A percentile compares a stretch with the other conserved stretches of the same genome.
phyloP scores from a whole-genome alignment of 2,113 vertebrate species.

The Eretmochelys imbricata region DNA sequence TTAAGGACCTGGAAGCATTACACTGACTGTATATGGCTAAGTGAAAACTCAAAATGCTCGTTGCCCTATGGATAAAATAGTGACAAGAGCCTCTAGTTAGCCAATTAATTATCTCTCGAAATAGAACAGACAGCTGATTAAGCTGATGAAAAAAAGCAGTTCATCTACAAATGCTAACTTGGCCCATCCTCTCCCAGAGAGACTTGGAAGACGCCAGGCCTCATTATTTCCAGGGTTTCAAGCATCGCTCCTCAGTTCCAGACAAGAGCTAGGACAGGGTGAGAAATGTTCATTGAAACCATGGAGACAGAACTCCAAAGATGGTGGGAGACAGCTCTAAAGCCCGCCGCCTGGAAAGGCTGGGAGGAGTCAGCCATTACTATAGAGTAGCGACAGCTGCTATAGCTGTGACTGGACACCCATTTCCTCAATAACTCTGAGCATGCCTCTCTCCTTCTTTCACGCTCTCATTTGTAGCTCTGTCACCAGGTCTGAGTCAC shows the following conservation, averaged over 20 bases:
- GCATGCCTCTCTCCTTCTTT: background rate
- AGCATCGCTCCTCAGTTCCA: background rate
- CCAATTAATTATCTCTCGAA: background rate
- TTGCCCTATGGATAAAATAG: background rate
- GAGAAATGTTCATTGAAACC: background rate
- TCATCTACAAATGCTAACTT: slow-evolving; percentile 39
- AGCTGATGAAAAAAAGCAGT: background rate
- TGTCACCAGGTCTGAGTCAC: background rate
- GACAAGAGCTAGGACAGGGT: background rate
- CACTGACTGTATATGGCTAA: background rate
- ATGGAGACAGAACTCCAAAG: background rate
- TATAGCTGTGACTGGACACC: slow-evolving; percentile 1
- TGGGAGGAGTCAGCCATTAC: background rate
- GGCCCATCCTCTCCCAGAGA: background rate
- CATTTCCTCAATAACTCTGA: background rate
- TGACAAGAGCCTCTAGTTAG: background rate
- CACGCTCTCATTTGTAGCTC: background rate
- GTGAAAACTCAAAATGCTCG: background rate
- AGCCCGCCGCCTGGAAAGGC: background rate
- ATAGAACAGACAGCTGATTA: background rate
- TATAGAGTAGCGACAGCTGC: slow-evolving; percentile 16
- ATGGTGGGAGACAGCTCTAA: background rate
- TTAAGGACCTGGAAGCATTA: slow-evolving; percentile 24
- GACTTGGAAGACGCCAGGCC: accelerated
- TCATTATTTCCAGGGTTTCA: background rate